These are phyloP conservation scores for Lithophane ornitopus DNA, from an alignment of 2,888 invertebrate species.

Conservation along the genomic window DNA sequence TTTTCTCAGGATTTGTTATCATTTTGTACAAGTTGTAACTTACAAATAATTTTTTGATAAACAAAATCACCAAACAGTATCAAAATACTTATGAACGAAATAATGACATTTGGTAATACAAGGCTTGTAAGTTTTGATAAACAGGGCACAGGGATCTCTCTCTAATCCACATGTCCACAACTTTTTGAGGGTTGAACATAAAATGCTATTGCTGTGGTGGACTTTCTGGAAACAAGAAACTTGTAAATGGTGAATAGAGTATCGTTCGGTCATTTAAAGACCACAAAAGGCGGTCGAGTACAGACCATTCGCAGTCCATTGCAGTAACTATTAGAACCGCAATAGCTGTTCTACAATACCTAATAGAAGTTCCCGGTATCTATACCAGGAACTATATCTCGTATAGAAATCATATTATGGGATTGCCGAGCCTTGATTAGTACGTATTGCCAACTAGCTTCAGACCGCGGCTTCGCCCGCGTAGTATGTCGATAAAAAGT, in stretches of 20 bases:
- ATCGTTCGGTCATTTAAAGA: slow-evolving; percentile 1
- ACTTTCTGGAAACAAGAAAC: neutral
- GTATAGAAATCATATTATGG: neutral
- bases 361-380: neutral
- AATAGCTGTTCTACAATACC: slow-evolving; percentile 6
- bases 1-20: too few species aligned
- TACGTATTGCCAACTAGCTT: neutral
- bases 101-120: too few species aligned
- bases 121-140: too few species aligned
- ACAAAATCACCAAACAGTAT: too few species aligned
- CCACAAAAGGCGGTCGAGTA: neutral
- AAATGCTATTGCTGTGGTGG: neutral
- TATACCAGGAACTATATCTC: too few species aligned
- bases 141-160: too few species aligned
- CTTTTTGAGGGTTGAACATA: neutral
- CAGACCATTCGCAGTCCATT: slow-evolving; percentile 7
- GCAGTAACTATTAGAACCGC: neutral
- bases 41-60: too few species aligned
- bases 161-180: too few species aligned
- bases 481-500: too few species aligned
- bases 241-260: neutral
- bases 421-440: neutral
- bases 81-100: too few species aligned
- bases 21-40: too few species aligned
- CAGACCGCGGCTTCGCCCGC: too few species aligned